These are phyloP conservation scores for Heliconius sara DNA, from an alignment of 2,888 invertebrate species.

Conservation along the genomic window DNA sequence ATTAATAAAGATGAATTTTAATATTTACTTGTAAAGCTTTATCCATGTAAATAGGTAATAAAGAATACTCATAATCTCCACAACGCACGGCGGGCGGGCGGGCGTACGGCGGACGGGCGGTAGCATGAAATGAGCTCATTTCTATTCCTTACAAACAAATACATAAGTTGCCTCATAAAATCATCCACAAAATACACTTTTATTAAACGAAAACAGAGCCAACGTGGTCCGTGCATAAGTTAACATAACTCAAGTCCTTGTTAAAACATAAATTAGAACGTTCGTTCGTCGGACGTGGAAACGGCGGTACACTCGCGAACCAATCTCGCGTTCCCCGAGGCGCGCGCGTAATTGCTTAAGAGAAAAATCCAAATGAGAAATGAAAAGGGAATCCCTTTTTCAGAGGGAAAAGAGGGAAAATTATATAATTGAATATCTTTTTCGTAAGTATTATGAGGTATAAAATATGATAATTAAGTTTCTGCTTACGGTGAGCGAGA, in stretches of 20 bases:
- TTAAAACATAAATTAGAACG: conserved; percentile 76
- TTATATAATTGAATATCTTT: conserved; percentile 84
- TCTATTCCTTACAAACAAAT: conserved; percentile 71
- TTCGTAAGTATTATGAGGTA: conserved; percentile 83
- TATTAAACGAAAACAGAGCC: conserved; percentile 77
- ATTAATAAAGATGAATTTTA: conserved; percentile 44
- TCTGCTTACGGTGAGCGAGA: conserved; percentile 72
- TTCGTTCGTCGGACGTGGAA: conserved; percentile 62
- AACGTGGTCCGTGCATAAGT: conserved; percentile 73
- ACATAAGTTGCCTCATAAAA: conserved; percentile 72
- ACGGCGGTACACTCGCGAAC: conserved; percentile 62
- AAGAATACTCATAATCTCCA: conserved; percentile 56
- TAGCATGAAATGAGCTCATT: conserved; percentile 67
- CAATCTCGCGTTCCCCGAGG: conserved; percentile 74
- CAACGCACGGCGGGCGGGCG: conserved; percentile 48
- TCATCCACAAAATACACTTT: conserved; percentile 73
- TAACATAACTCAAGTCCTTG: conserved; percentile 74
- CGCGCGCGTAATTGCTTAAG: conserved; percentile 81
- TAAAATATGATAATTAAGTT: conserved; percentile 84
- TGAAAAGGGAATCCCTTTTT: conserved; percentile 83
- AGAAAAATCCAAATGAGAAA: conserved; percentile 85
- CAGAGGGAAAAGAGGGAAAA: conserved; percentile 68
- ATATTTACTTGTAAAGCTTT: conserved; percentile 44
- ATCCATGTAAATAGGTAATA: conserved; percentile 59
- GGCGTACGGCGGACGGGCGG: conserved; percentile 30